A percentile compares a stretch with the other conserved stretches of the same genome.
phyloP scores from a whole-genome alignment of 2,888 invertebrate genomes.

The Dicycla oo region DNA sequence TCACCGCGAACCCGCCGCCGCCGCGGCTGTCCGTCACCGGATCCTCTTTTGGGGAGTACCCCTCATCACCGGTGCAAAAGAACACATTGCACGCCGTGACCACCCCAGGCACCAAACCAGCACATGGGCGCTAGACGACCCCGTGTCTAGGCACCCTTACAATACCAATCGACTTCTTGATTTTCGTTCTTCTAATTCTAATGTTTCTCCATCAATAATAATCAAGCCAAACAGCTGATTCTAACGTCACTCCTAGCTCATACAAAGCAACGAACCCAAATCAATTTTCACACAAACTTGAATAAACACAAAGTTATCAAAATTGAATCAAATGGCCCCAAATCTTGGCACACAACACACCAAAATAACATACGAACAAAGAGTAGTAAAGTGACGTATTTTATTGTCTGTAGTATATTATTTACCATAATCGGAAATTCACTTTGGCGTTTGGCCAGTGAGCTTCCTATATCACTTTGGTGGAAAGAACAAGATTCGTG shows the following conservation, averaged over 20 bases:
- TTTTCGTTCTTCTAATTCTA: not conserved
- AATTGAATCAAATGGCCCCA: constrained; percentile 58
- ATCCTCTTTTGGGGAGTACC: no score
- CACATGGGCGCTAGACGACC: no score
- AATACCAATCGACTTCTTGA: no score
- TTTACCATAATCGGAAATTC: constrained; percentile 82
- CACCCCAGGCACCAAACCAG: no score
- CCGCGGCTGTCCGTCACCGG: no score
- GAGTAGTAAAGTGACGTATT: constrained; percentile 62
- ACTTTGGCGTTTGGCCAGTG: constrained; percentile 81
- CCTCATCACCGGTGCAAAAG: no score
- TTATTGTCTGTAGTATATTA: constrained; percentile 69
- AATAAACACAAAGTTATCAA: constrained; percentile 51
- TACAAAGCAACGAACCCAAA: constrained; percentile 6
- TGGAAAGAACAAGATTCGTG: constrained; percentile 59
- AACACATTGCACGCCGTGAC: no score
- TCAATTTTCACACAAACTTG: constrained; percentile 32
- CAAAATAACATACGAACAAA: constrained; percentile 62
- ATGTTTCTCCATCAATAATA: not conserved
- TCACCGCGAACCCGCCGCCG: no score
- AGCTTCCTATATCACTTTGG: constrained; percentile 71
- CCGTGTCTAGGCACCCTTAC: no score
- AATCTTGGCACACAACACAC: constrained; percentile 64
- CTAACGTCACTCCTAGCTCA: not conserved
- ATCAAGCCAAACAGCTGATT: not conserved